A percentile compares a stretch with the other conserved stretches of the same genome.
Conservation (phyloP, 2,797 vertebrate genomes). For the Siniperca undulata region DNA sequence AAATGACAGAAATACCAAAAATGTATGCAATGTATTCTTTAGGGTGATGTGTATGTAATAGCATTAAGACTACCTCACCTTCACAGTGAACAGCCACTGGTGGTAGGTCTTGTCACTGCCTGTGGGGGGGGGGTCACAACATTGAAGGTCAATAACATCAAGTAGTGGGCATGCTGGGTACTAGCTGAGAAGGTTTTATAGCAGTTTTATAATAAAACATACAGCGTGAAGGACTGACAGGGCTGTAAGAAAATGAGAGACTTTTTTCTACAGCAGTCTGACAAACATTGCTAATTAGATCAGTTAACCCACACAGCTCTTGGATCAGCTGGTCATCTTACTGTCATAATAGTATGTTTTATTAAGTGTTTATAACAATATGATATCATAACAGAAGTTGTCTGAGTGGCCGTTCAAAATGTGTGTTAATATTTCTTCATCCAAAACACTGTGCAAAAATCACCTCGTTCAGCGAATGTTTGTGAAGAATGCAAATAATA, state of each 20-base stretch:
- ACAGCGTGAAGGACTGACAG: not conserved
- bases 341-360: not conserved
- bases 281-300: not conserved
- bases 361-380: not conserved
- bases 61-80: conserved; percentile 85
- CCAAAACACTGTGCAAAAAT: not conserved
- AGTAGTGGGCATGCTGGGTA: not conserved
- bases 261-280: not conserved
- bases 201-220: not conserved
- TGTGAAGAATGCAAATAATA: not conserved
- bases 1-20: not conserved
- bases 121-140: conserved; percentile 67
- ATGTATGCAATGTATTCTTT: not conserved
- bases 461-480: not conserved
- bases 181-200: too few species aligned
- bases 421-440: not conserved
- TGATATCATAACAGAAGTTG: not conserved
- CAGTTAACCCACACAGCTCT: not conserved
- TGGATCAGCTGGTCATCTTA: not conserved
- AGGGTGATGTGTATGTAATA: not conserved
- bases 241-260: not conserved
- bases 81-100: conserved; percentile 97
- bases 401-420: too few species aligned
- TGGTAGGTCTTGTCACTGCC: conserved; percentile 96
- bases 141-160: conserved; percentile 11